Conservation (phyloP, 1,140 invertebrate genomes). For the Lasaia peninsularis region DNA sequence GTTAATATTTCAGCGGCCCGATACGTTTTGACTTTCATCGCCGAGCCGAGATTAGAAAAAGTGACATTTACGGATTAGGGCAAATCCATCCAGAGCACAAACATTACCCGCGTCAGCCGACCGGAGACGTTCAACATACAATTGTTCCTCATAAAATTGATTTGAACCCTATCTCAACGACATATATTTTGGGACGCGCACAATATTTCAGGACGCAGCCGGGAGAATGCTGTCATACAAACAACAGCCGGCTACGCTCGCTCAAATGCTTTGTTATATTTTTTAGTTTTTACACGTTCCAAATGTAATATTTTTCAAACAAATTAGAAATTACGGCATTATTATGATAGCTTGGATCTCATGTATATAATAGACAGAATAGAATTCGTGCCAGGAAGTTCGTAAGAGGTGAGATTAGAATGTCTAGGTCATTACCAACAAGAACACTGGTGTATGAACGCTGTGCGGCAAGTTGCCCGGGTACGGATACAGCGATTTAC, state of each 20-base stretch:
- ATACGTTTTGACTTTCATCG: neutral
- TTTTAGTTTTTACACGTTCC: neutral
- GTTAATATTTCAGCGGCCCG: no score
- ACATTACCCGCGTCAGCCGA: slow-evolving; percentile 59
- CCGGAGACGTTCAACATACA: slow-evolving; percentile 31
- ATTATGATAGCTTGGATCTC: no score
- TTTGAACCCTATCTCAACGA: slow-evolving; percentile 56
- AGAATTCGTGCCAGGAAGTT: no score
- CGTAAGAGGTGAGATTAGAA: no score
- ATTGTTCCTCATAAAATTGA: slow-evolving; percentile 64
- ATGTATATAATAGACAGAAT: no score
- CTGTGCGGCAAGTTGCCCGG: no score
- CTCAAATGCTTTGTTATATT: slow-evolving; percentile 13
- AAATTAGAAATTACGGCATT: no score
- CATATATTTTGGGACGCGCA: slow-evolving; percentile 43
- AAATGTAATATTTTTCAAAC: neutral
- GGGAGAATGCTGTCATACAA: slow-evolving; percentile 29
- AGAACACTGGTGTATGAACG: no score
- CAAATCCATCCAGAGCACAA: slow-evolving; percentile 58
- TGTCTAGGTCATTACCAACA: no score
- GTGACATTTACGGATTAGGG: slow-evolving; percentile 65
- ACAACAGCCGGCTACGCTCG: slow-evolving; percentile 33
- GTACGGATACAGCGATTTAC: no score
- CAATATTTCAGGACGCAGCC: slow-evolving; percentile 48
- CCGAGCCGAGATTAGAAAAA: slow-evolving; percentile 29